Base-by-base conservation (phyloP, 2,113 vertebrate species). In the Amia ocellicauda region DNA sequence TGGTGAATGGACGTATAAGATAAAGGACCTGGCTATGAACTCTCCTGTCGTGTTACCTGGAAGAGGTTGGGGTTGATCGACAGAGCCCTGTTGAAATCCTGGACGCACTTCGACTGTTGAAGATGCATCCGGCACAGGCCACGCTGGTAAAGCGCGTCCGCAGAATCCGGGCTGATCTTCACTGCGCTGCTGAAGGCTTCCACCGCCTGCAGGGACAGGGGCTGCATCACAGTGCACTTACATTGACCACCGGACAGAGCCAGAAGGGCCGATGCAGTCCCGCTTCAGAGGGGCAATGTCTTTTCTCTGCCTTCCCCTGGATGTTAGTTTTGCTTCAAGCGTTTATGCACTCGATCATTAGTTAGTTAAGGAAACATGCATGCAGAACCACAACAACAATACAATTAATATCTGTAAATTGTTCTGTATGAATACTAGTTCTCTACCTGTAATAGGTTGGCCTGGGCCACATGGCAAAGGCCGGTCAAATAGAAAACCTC, bases 81-180 rank as follows among this genome's bases (percentile, higher is more conserved):
- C 67, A 93, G 79, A 2, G 88, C 80, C 73, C 7, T 76, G 69
- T 81, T 91, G 58, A 91, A 88, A 76, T 92, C 90, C 69, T 69
- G 57, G 45, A 91, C 69, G 4, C 86, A 76, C 16, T 63, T 78
- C n/a, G 75, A 64, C 65, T 82, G 82, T 2, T 73, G 47, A 9
- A 92, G 86, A 29, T 78, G 79, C 67, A 86, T 72, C 68, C 78
- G 85, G 70, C 91, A 92, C 50, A 91, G 71, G 1, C 90, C 89
- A 62, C 89, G 76, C 17, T 89, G 86, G 74, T 88, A 89, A 79
- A 82, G 91, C 17, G 85, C 86, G 57, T 90, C 87, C 29, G 85
- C 73, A 43, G 79, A 84, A 40, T 69, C 70, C 29, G 87, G 76
- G 72, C 80, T 76, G 41, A 79, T 27, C 69, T 76, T 88, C 64